Conservation (phyloP, 2,888 invertebrate species). For the Digitonthophagus gazella region DNA sequence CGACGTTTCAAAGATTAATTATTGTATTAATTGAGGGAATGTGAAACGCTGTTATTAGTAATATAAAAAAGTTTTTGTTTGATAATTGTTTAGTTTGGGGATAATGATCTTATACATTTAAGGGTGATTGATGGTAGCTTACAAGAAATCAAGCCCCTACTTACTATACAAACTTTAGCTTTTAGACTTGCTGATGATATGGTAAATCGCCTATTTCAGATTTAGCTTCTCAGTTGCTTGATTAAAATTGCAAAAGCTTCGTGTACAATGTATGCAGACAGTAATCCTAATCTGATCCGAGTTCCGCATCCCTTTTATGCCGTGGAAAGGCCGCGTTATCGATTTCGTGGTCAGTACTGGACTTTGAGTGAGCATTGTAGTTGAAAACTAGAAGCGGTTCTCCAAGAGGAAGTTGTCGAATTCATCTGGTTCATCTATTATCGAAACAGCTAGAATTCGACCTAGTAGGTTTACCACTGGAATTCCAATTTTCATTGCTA, state of each 20-base stretch:
- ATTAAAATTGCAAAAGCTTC: no score
- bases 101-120: not conserved
- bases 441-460: not conserved
- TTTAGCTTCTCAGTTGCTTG: no score
- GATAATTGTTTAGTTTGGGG: not conserved
- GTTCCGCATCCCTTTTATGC: not conserved
- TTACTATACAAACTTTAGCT: not conserved
- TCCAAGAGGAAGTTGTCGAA: not conserved
- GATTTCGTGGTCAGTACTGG: not conserved
- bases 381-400: not conserved
- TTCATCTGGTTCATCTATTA: not conserved
- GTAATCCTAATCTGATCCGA: not conserved
- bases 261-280: no score
- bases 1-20: no score
- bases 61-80: no score
- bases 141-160: not conserved
- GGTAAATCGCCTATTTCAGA: no score
- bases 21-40: not conserved
- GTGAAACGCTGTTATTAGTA: not conserved
- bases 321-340: not conserved
- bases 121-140: not conserved
- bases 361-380: not conserved
- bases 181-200: not conserved
- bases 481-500: not conserved
- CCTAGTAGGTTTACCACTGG: not conserved